A percentile compares a stretch with the other conserved stretches of the same genome.
These are phyloP conservation scores for Stictonetta naevosa DNA, from an alignment of 2,113 vertebrate species.

Conservation along the genomic window DNA sequence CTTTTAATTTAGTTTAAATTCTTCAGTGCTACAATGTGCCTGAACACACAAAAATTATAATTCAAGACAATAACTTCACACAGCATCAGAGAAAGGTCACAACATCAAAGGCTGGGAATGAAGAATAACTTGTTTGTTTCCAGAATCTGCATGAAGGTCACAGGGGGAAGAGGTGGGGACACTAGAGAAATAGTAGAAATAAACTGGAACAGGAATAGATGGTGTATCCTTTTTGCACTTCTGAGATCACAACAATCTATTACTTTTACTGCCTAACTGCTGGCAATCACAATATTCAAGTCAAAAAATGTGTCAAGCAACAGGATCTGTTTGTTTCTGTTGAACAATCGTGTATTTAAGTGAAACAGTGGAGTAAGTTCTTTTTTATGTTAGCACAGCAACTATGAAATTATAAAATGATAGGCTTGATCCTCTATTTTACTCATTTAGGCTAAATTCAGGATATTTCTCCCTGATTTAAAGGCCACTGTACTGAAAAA, in stretches of 20 bases:
- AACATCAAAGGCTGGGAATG: background rate
- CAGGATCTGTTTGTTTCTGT: background rate
- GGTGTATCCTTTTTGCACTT: background rate
- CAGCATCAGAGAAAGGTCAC: background rate
- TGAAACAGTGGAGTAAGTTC: background rate
- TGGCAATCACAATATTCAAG: background rate
- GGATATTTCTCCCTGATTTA: background rate
- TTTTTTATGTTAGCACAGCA: background rate
- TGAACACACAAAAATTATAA: background rate
- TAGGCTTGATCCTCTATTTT: background rate
- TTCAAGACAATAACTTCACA: background rate
- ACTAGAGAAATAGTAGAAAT: background rate
- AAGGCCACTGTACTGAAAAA: background rate
- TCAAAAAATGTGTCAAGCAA: background rate
- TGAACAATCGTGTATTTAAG: background rate
- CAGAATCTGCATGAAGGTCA: background rate
- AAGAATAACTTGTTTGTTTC: background rate
- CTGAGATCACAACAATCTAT: background rate
- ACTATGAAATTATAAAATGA: background rate
- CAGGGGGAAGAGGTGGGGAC: background rate
- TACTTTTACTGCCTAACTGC: background rate
- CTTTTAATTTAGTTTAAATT: slow-evolving; percentile 3
- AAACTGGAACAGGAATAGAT: background rate
- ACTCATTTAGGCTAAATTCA: background rate
- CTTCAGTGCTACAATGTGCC: background rate